Percentiles rank a stretch among this genome's conserved stretches.
Conservation (phyloP, 1,140 invertebrate genomes). For the Phymorhynchus buccinoides region DNA sequence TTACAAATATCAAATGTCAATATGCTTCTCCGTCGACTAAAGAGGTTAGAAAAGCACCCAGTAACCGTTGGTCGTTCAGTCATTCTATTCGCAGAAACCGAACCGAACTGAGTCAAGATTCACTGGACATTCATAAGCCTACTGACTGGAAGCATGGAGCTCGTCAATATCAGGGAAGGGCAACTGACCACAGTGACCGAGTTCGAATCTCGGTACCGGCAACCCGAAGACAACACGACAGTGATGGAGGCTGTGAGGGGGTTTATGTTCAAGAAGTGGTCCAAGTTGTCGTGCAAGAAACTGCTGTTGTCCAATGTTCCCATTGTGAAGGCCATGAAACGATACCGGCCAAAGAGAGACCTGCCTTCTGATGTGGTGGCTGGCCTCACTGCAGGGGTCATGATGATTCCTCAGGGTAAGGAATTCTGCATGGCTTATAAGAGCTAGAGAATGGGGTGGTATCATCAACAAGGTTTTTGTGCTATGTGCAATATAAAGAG, state of each 20-base stretch:
- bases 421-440: too few species aligned
- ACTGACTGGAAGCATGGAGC: conserved; percentile 22
- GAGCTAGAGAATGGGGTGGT: too few species aligned
- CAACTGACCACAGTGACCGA: conserved; percentile 1
- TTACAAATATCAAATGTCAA: background rate
- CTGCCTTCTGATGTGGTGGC: conserved; percentile 57
- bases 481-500: too few species aligned
- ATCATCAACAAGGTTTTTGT: too few species aligned
- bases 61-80: too few species aligned
- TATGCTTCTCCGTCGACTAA: background rate
- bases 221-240: conserved; percentile 6
- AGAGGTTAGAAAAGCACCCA: background rate
- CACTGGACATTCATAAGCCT: background rate
- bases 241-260: background rate
- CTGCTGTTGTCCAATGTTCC: conserved; percentile 23
- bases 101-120: background rate
- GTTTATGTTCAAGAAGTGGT: background rate
- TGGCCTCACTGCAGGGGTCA: conserved; percentile 58
- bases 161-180: background rate
- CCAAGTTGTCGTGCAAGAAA: conserved; percentile 9
- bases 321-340: conserved; percentile 25
- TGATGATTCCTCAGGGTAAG: conserved; percentile 58
- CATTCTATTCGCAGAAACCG: too few species aligned
- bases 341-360: conserved; percentile 37
- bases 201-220: conserved; percentile 25